Base-by-base conservation (phyloP, 2,113 vertebrate species). In the Cavia porcellus region DNA sequence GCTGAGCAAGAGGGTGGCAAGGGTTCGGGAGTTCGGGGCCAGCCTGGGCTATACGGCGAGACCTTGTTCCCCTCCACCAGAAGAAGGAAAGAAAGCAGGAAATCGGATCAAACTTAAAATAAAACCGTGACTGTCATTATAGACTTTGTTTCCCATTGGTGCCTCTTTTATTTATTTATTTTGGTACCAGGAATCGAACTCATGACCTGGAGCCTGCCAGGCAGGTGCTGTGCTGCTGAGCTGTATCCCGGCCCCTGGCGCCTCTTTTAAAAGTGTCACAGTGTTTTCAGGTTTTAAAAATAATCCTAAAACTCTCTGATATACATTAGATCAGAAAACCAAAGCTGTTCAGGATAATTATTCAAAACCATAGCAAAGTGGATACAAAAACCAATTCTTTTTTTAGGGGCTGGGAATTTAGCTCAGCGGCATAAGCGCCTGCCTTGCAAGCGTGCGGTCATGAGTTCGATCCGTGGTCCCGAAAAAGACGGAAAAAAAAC, bases 341-440 rank as follows among this genome's bases (percentile, higher is more conserved):
- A 10, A 85, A 50, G 3, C 3, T 4, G 22, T 17, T 24, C 32
- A 4, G 1, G 7, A 38, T 2, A 4, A 13, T 59, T 47, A 7
- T 47, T 55, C 38, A 61, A 84, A 89, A 87, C 38, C 11, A 66
- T 4, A 52, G 50, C 22, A 50, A 85, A 57, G 55, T 7, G 30
- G 25, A 55, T 47, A 94, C 14, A 32, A 15, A 52, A 61, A 57
- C 28, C 75, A 79, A 50, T 50, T 79, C 45, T 6, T 1, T 19
- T 70, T 97, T 47, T 70, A 38, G 38, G 38, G 38, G 38, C 38
- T 38, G 38, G 38, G 38, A 38, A 38, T 38, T 38, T 38, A 38
- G 38, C 38, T 38, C 38, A 38, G 38, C 38, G 38, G 38, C 38
- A 38, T 38, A 38, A 38, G 38, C 38, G 38, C 38, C 38, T 38